Conservation (phyloP, 2,113 vertebrate genomes). For the Austrofundulus limnaeus region DNA sequence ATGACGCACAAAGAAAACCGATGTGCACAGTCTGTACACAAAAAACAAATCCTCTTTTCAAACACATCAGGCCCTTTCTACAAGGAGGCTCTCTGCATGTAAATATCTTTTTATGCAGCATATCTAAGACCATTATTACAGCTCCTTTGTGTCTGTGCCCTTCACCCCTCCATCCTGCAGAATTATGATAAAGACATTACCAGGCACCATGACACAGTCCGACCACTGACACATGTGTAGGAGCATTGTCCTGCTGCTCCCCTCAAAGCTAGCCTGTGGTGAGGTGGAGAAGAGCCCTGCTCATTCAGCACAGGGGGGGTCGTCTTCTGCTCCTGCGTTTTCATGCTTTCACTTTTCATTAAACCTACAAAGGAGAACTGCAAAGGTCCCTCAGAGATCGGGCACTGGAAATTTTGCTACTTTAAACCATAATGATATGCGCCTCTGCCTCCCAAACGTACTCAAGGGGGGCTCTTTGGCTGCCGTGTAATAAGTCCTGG, state of each 20-base stretch:
- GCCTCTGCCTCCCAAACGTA: constrained; percentile 56
- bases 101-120: constrained; percentile 12
- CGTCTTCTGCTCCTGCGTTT: constrained; percentile 54
- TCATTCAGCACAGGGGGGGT: constrained; percentile 57
- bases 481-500: constrained; percentile 75
- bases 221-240: constrained; percentile 56
- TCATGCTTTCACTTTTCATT: constrained; percentile 78
- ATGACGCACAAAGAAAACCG: background rate
- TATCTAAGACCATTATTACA: constrained; percentile 10
- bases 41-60: background rate
- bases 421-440: constrained; percentile 69
- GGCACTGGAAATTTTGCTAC: constrained; percentile 57
- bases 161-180: constrained; percentile 34
- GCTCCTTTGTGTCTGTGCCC: constrained; percentile 17
- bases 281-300: constrained; percentile 42
- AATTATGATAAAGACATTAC: constrained; percentile 66
- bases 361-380: constrained; percentile 67
- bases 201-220: constrained; percentile 43
- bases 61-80: background rate
- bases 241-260: constrained; percentile 39
- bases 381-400: constrained; percentile 49
- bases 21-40: background rate
- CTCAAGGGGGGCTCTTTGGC: constrained; percentile 56
- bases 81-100: background rate
- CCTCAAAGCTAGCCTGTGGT: constrained; percentile 26